Evolutionary conservation across 1,140 invertebrate genomes (phyloP), one percentile per base, ranked within the genome.

Genomic region (Pseudomyrmex gracilis): DNA sequence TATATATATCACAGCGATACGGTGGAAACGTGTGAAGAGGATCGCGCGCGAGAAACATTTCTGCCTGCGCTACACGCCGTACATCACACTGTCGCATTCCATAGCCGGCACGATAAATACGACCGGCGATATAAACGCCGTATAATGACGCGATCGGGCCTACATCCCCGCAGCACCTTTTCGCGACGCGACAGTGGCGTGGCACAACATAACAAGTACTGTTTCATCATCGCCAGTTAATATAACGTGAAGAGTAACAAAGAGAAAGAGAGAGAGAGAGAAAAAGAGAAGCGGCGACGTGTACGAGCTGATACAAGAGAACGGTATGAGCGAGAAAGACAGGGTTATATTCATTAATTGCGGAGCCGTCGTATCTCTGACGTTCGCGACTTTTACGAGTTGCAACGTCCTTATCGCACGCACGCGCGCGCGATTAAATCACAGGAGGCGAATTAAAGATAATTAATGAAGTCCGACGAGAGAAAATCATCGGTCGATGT

Each of bases 391-490:
- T 87, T 87, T 87, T 85, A 85, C 85, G 77, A 80, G 73, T 13
- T 12, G 47, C 68, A 58, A 58, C 47, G 15, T 83, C 67, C 47
- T 17, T 55, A 45, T 49, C 17, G 45, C 68, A 20, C 51, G 58
- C 24, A 5, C 34, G 34, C 24, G 24, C 34, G 47, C 66, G 20
- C 53, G 76, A 83, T 86, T 83, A 78, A 86, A 87, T 86, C 85
- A 76, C 78, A 49, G 3, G 47, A 83, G 15, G 43, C 73, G 53
- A 67, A 86, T 87, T 87, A 87, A 87, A 87, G 34, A 73, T 83
- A 86, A 87, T 87, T 86, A 87, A 87, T 74, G 86, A 85, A 80
- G 61, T 68, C 71, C 61, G 67, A 86, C 49, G 67, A 67, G 74
- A 82, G 76, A 80, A 45, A 58, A 78, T 70, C 76, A 10, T 78